phyloP scores from a whole-genome alignment of 2,113 vertebrate species.

The Serilophus lunatus region DNA sequence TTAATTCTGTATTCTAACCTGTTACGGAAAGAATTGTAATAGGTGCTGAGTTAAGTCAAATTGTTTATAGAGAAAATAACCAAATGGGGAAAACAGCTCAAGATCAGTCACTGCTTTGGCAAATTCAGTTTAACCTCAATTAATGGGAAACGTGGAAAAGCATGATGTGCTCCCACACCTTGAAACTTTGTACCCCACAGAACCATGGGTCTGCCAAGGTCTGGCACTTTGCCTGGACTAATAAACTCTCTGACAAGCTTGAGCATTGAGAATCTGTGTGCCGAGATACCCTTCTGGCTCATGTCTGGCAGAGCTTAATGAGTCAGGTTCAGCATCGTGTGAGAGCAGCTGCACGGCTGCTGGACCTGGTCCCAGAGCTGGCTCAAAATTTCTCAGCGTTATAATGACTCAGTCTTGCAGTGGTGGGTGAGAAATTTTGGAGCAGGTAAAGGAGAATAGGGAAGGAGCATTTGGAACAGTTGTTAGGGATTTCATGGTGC shows the following conservation, averaged over 20 bases:
- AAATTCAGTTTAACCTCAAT: slow-evolving; percentile 42
- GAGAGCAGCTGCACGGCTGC: slow-evolving; percentile 49
- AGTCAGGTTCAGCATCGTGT: slow-evolving; percentile 46
- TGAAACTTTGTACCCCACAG: slow-evolving; percentile 10
- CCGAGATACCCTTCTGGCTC: slow-evolving; percentile 44
- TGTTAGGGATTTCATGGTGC: accelerated
- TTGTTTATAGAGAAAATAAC: slow-evolving; percentile 47
- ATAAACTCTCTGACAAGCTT: slow-evolving; percentile 29
- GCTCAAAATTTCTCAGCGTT: slow-evolving; percentile 36
- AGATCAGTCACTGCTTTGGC: background rate
- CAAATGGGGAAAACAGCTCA: background rate
- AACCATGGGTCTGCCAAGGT: slow-evolving; percentile 24
- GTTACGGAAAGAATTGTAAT: background rate
- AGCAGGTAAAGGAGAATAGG: slow-evolving; percentile 15
- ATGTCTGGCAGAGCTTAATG: slow-evolving; percentile 45
- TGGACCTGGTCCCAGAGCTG: slow-evolving; percentile 46
- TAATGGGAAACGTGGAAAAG: slow-evolving; percentile 36
- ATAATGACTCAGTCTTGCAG: slow-evolving; percentile 50
- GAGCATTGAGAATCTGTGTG: background rate
- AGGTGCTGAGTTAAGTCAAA: slow-evolving; percentile 16
- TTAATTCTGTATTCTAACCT: background rate
- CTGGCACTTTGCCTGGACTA: slow-evolving; percentile 47
- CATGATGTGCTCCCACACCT: slow-evolving; percentile 23
- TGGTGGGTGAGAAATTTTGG: slow-evolving; percentile 36
- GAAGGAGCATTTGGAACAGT: background rate